Percentiles rank a stretch among this genome's conserved stretches.
Conservation (phyloP, 2,113 vertebrate species). For the Megaleporinus macrocephalus region DNA sequence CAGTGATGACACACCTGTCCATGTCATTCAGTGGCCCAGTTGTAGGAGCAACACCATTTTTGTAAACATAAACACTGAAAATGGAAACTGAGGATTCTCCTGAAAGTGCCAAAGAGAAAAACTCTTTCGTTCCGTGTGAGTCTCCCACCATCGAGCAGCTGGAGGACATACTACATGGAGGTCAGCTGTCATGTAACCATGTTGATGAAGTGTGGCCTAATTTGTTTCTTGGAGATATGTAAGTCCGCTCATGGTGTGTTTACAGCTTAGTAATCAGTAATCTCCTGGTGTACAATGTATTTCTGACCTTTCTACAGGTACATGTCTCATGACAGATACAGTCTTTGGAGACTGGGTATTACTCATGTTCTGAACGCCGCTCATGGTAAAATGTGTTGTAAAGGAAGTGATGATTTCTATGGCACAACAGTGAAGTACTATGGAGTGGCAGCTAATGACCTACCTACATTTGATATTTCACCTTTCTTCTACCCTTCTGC, state of each 20-base stretch:
- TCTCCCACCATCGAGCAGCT: conserved; percentile 78
- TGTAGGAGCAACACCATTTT: background rate
- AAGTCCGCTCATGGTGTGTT: conserved; percentile 71
- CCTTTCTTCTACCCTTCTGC: conserved; percentile 88
- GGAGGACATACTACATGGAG: conserved; percentile 82
- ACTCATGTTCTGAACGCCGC: conserved; percentile 78
- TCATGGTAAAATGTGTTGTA: conserved; percentile 84
- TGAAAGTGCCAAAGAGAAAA: conserved; percentile 2
- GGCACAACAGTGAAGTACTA: conserved; percentile 87
- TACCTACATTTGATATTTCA: conserved; percentile 90
- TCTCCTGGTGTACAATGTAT: background rate
- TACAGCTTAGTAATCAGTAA: background rate
- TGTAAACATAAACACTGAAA: background rate
- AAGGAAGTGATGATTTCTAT: conserved; percentile 88
- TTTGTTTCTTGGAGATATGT: conserved; percentile 92
- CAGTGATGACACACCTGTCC: conserved; percentile 44
- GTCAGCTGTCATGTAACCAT: conserved; percentile 81
- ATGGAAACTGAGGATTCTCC: conserved; percentile 25
- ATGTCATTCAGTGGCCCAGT: conserved; percentile 42
- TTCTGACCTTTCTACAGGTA: conserved; percentile 64
- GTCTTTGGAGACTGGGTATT: conserved; percentile 76
- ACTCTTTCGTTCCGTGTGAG: background rate
- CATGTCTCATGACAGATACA: conserved; percentile 75
- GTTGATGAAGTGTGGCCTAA: conserved; percentile 93
- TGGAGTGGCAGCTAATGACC: conserved; percentile 88